Evolutionary conservation across 2,888 invertebrate species (phyloP).

Genomic region (Atethmia centrago): DNA sequence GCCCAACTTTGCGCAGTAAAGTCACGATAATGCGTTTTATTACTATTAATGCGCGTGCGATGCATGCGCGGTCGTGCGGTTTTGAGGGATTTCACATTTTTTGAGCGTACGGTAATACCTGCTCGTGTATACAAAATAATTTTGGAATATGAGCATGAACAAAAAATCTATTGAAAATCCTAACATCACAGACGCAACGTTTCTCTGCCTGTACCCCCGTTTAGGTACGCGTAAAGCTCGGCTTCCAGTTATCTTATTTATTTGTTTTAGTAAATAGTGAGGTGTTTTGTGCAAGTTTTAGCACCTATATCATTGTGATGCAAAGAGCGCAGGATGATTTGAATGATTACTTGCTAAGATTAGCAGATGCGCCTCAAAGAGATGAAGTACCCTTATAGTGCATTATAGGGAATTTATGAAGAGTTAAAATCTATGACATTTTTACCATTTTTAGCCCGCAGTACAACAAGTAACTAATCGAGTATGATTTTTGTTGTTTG

Average conservation of each 20-base stretch:
- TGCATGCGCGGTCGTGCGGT: conserved; percentile 53
- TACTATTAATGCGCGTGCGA: conserved; percentile 56
- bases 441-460: neutral
- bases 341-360: neutral
- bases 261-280: neutral
- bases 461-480: neutral
- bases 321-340: neutral
- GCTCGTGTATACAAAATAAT: conserved; percentile 7
- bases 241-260: no score
- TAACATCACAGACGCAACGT: neutral
- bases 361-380: no score
- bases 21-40: conserved; percentile 66
- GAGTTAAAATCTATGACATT: neutral
- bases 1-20: conserved; percentile 40
- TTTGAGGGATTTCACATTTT: conserved; percentile 46
- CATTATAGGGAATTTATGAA: neutral
- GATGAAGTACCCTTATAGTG: neutral
- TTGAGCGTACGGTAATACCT: conserved; percentile 29
- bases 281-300: neutral
- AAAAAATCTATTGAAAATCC: neutral
- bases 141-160: neutral
- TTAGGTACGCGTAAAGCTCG: no score
- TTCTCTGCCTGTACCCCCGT: neutral
- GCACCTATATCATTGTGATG: no score
- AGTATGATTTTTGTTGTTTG: neutral